phyloP scores from a whole-genome alignment of 2,113 vertebrate genomes.

The Leiothrix lutea region DNA sequence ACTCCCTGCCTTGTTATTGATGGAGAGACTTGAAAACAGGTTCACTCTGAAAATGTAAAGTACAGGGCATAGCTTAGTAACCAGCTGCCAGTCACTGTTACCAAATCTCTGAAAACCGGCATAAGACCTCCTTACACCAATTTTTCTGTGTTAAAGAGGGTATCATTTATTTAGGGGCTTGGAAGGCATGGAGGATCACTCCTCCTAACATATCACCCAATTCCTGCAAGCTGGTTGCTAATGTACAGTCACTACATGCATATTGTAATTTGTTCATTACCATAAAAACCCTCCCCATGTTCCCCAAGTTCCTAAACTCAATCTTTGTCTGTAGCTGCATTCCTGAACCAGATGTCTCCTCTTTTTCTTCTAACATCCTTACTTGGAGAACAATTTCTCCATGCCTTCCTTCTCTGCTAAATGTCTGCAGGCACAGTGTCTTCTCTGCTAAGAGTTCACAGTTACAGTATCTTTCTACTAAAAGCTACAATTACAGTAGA shows the following conservation, averaged over 20 bases:
- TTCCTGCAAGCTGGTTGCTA: not conserved
- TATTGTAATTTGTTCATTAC: not conserved
- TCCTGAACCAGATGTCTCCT: not conserved
- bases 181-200: not conserved
- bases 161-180: not conserved
- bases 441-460: not conserved
- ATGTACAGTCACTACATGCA: not conserved
- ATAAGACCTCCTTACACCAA: not conserved
- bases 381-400: not conserved
- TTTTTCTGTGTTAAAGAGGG: not conserved
- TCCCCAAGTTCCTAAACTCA: not conserved
- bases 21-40: not conserved
- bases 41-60: not conserved
- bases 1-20: not conserved
- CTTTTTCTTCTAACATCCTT: not conserved
- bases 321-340: not conserved
- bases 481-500: not conserved
- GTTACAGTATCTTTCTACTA: not conserved
- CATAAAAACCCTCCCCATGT: not conserved
- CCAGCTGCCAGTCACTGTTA: not conserved
- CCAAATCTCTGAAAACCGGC: accelerated
- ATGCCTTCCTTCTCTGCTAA: not conserved
- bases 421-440: not conserved
- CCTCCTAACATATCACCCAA: not conserved
- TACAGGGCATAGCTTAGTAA: not conserved